Conservation (phyloP, 2,888 invertebrate genomes). For the Lycaena phlaeas region DNA sequence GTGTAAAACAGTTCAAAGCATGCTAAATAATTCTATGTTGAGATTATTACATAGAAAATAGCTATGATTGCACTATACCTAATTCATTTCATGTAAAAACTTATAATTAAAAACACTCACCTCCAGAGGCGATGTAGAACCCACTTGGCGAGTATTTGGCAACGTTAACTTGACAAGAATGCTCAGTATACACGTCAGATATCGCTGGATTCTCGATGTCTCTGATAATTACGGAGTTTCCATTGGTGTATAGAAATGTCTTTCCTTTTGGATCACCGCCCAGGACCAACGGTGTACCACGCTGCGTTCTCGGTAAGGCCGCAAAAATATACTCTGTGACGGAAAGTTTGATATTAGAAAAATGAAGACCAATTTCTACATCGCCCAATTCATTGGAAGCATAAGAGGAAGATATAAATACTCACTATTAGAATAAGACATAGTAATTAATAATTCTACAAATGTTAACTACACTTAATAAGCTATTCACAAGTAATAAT, state of each 20-base stretch:
- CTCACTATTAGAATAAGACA: constrained; percentile 69
- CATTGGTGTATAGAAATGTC: constrained; percentile 97
- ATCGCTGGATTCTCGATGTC: constrained; percentile 97
- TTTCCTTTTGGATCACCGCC: constrained; percentile 97
- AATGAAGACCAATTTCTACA: not conserved
- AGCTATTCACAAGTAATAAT: constrained; percentile 34
- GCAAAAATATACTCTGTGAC: constrained; percentile 89
- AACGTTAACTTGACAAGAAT: constrained; percentile 94
- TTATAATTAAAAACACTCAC: constrained; percentile 64
- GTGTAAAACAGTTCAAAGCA: too few species aligned
- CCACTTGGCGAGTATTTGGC: constrained; percentile 99
- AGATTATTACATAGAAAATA: too few species aligned
- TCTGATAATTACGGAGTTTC: constrained; percentile 97
- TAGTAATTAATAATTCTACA: constrained; percentile 35
- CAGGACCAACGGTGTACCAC: constrained; percentile 95
- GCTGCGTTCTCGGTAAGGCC: constrained; percentile 92
- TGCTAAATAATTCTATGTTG: too few species aligned
- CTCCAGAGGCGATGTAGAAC: constrained; percentile 98
- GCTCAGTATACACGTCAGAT: constrained; percentile 97
- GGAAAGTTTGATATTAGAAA: constrained; percentile 20
- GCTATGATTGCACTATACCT: too few species aligned
- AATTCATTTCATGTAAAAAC: too few species aligned
- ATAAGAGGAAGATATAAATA: constrained; percentile 25
- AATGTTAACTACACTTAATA: constrained; percentile 35
- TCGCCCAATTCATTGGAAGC: not conserved